Base-by-base conservation (phyloP, 2,888 invertebrate species). In the Euclidia mi region DNA sequence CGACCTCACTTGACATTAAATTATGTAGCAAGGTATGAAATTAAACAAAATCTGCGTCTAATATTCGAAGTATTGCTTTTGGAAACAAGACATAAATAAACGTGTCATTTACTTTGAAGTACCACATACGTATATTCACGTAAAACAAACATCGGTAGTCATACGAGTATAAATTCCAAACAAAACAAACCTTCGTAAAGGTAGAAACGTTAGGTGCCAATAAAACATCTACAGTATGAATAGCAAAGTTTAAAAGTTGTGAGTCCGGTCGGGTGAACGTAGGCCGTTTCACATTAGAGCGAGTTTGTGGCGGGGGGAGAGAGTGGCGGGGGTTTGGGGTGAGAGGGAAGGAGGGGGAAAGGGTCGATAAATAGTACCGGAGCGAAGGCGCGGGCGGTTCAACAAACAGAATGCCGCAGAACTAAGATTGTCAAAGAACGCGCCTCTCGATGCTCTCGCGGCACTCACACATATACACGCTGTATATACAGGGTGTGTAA, bases 341-440 rank as follows among this genome's bases (percentile, higher is more conserved):
- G 14, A n/a, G 25, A 2, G 11, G 18, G 18, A 7, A 2, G 20
- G 18, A 9, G 7, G 25, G 25, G 14, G 38, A 11, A 15, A 31
- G 11, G 41, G 25, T 49, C 53, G 47, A 57, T 53, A 57, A 53
- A 47, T 53, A 53, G 46, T 46, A 14, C 44, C 45, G 25, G 25
- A 37, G 37, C 38, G 46, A 14, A 11, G 38, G 7, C 12, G 18
- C 46, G 29, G 38, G 11, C 42, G 25, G 20, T n/a, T 40, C 38
- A 34, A 47, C 29, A 34, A 38, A 44, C 43, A 34, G 38, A 34
- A 20, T 14, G 43, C 18, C 38, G 42, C 47, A 20, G 9, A n/a
- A 15, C 44, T 44, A 14, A 32, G 12, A 31, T 44, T 29, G 20
- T 38, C 20, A 20, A 31, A 11, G 45, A 44, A 44, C 18, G 29